These are phyloP conservation scores for Darevskia mixta DNA, from an alignment of 2,797 vertebrate species.

Conservation along the genomic window DNA sequence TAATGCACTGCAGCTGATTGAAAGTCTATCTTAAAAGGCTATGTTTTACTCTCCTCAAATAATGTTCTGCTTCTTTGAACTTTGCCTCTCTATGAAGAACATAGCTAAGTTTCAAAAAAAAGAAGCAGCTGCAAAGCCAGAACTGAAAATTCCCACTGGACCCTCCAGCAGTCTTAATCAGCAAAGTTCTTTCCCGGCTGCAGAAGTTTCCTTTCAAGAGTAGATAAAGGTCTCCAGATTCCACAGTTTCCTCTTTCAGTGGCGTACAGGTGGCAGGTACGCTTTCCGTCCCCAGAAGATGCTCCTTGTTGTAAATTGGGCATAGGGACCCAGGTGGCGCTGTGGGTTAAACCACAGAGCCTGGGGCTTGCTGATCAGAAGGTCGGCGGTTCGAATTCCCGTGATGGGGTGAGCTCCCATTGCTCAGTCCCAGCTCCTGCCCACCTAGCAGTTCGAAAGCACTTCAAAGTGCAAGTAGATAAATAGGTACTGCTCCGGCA, in stretches of 20 bases:
- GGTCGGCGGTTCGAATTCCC: too few relatives aligned
- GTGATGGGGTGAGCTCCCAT: fast-evolving
- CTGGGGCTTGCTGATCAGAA: too few relatives aligned
- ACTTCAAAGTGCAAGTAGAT: too few relatives aligned
- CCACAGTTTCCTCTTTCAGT: neutral
- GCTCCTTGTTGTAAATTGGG: fast-evolving
- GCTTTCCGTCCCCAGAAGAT: conserved; percentile 34
- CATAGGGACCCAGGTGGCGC: fast-evolving
- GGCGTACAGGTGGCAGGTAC: neutral
- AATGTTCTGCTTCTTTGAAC: conserved; percentile 74
- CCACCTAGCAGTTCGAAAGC: too few relatives aligned
- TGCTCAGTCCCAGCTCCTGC: too few relatives aligned
- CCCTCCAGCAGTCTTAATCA: conserved; percentile 65
- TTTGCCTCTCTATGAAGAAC: conserved; percentile 58
- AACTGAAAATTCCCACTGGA: conserved; percentile 62
- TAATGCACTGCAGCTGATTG: conserved; percentile 33
- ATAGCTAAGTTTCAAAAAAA: conserved; percentile 47
- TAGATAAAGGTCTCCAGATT: conserved; percentile 22
- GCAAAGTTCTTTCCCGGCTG: conserved; percentile 53
- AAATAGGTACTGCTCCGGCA: fast-evolving
- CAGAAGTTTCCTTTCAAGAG: conserved; percentile 26
- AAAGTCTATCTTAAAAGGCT: conserved; percentile 70
- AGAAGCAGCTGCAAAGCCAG: conserved; percentile 56
- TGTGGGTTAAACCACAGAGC: too few relatives aligned
- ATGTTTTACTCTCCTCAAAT: conserved; percentile 70